Percentiles rank a stretch among this genome's conserved stretches.
Evolutionary conservation across 2,113 vertebrate species (phyloP).

Genomic region (Channa maculata): DNA sequence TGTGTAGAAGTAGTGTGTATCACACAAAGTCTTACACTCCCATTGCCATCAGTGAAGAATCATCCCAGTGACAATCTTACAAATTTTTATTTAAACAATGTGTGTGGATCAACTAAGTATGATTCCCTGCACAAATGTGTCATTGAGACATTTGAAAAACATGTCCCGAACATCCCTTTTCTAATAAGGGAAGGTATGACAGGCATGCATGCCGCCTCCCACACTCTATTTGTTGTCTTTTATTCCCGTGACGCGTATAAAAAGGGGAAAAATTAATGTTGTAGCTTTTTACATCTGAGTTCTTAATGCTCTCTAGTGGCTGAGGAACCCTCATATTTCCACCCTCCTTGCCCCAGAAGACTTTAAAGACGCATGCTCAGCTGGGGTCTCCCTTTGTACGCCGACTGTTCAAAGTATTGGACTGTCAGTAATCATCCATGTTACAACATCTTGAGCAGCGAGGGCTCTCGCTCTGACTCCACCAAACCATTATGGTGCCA

Average conservation of each 20-base stretch:
- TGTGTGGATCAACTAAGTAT: too few species aligned
- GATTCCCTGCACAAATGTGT: constrained; percentile 51
- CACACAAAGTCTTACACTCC: too few species aligned
- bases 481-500: constrained; percentile 70
- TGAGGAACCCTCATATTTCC: constrained; percentile 68
- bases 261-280: constrained; percentile 79
- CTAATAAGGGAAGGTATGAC: constrained; percentile 78
- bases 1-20: background rate
- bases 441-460: constrained; percentile 71
- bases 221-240: constrained; percentile 84
- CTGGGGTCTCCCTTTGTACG: constrained; percentile 82
- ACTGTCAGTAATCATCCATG: constrained; percentile 82
- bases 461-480: constrained; percentile 77
- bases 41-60: too few species aligned
- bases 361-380: constrained; percentile 84
- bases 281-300: constrained; percentile 85
- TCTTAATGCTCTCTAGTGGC: constrained; percentile 82
- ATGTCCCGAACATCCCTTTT: constrained; percentile 64
- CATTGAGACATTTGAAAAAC: constrained; percentile 63
- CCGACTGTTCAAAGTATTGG: constrained; percentile 79
- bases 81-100: background rate
- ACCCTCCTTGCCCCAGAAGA: constrained; percentile 54
- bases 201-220: constrained; percentile 77
- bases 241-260: constrained; percentile 84
- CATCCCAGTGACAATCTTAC: too few species aligned